Conservation (phyloP, 2,797 vertebrate species). For the Lithobates pipiens region DNA sequence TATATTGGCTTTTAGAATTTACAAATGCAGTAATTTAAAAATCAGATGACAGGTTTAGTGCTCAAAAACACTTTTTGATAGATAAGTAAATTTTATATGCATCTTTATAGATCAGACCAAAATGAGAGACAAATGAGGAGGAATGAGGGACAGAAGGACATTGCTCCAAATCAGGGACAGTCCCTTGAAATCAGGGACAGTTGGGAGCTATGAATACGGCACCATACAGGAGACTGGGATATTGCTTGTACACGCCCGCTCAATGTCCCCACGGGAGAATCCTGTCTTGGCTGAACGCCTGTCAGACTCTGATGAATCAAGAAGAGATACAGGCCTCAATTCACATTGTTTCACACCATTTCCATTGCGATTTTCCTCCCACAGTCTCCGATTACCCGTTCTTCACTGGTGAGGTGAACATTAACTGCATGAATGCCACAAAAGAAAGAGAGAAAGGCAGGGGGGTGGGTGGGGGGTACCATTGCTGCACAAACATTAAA, state of each 20-base stretch:
- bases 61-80: too few species aligned
- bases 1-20: too few species aligned
- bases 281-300: not conserved
- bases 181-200: too few species aligned
- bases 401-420: conserved; percentile 1
- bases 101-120: too few species aligned
- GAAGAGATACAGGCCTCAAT: not conserved
- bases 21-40: too few species aligned
- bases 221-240: not conserved
- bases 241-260: not conserved
- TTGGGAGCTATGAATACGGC: too few species aligned
- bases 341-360: conserved; percentile 21
- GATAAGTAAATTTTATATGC: too few species aligned
- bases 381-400: conserved; percentile 7
- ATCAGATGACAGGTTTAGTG: too few species aligned
- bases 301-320: conserved; percentile 18
- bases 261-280: not conserved
- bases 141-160: too few species aligned
- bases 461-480: too few species aligned
- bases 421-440: not conserved
- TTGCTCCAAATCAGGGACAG: too few species aligned
- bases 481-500: not conserved
- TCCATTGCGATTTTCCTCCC: conserved; percentile 28
- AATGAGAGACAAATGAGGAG: too few species aligned
- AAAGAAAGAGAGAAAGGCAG: not conserved